Evolutionary conservation across 2,797 vertebrate species (phyloP).

Genomic region (Brachymystax lenok): DNA sequence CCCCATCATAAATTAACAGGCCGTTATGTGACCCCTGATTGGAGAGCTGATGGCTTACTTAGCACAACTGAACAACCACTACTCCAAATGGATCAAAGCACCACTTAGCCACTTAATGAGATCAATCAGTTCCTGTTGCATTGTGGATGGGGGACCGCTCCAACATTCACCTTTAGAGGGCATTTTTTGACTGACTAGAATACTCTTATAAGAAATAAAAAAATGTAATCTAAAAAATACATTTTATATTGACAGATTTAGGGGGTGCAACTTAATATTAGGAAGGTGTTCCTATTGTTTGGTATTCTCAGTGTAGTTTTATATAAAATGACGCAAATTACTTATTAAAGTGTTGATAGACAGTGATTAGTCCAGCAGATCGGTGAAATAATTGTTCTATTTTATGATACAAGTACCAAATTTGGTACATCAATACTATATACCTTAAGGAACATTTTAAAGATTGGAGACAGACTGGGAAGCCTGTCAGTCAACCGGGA

Average conservation of each 20-base stretch:
- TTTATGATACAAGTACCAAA: too few species aligned
- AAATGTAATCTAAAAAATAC: too few species aligned
- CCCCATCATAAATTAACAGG: constrained; percentile 48
- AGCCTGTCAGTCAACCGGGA: too few species aligned
- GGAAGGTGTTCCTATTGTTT: too few species aligned
- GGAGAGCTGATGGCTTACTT: constrained; percentile 24
- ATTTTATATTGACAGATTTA: not conserved
- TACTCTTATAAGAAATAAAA: too few species aligned
- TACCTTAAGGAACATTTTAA: too few species aligned
- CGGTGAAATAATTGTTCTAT: too few species aligned
- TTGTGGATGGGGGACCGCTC: not conserved
- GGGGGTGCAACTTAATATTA: not conserved
- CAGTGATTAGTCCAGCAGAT: not conserved
- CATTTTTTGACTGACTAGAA: not conserved
- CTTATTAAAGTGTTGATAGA: not conserved
- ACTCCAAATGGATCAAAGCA: not conserved
- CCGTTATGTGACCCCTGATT: constrained; percentile 23
- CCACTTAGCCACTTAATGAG: not conserved
- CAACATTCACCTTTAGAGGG: not conserved
- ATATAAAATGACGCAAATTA: not conserved
- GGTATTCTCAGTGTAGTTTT: not conserved
- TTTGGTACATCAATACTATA: too few species aligned
- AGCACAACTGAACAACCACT: too few species aligned
- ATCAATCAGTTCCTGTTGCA: not conserved
- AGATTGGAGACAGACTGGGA: too few species aligned